These are phyloP conservation scores for Delia radicum DNA, from an alignment of 1,140 invertebrate genomes.

Conservation along the genomic window DNA sequence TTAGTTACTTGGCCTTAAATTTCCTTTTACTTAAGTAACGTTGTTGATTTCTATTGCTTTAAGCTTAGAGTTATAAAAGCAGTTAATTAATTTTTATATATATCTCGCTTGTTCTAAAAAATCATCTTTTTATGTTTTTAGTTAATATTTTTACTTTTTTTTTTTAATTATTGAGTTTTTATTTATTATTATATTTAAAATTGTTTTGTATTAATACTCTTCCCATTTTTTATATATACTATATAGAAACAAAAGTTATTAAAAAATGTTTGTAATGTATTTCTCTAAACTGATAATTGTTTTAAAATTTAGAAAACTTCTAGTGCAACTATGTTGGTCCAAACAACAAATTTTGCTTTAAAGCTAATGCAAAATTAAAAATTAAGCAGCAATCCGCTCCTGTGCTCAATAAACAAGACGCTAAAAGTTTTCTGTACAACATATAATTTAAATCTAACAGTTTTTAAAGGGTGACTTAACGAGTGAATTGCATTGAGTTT, in stretches of 20 bases:
- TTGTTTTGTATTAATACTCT: slow-evolving; percentile 6
- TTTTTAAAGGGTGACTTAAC: too few relatives aligned
- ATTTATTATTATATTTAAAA: neutral
- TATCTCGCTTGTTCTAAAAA: too few relatives aligned
- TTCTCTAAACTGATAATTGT: neutral
- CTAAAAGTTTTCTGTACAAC: too few relatives aligned
- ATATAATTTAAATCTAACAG: too few relatives aligned
- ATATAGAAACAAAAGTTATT: neutral
- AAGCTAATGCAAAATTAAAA: too few relatives aligned
- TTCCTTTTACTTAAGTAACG: neutral
- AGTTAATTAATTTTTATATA: neutral
- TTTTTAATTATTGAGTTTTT: neutral
- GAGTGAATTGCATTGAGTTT: too few relatives aligned
- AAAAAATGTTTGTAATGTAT: neutral
- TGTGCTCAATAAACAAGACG: too few relatives aligned
- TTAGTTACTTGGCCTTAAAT: neutral
- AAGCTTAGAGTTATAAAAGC: neutral
- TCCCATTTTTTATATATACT: neutral
- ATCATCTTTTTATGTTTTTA: neutral
- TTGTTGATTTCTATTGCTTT: neutral
- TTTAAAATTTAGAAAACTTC: neutral
- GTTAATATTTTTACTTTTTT: neutral
- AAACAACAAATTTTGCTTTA: too few relatives aligned
- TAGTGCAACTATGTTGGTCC: neutral
- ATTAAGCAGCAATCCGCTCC: too few relatives aligned